Conservation (phyloP, 2,113 vertebrate genomes). For the Pterocles orientalis region DNA sequence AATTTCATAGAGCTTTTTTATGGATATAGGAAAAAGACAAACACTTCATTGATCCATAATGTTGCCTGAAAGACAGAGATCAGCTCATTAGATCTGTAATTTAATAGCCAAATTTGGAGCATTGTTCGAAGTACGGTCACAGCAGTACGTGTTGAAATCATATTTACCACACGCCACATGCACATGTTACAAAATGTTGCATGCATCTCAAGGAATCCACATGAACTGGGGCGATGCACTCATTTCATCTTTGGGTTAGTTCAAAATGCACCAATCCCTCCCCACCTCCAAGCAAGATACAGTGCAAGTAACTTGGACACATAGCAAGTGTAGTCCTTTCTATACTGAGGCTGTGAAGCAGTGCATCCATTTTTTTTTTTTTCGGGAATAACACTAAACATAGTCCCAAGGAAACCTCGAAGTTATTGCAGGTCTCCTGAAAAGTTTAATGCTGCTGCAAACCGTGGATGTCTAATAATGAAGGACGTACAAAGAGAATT, state of each 20-base stretch:
- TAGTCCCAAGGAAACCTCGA: neutral
- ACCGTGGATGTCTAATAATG: neutral
- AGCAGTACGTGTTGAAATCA: neutral
- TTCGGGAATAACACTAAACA: neutral
- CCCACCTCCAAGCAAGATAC: too few relatives aligned
- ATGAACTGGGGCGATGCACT: neutral
- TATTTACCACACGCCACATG: neutral
- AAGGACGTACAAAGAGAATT: neutral
- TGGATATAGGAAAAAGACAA: neutral
- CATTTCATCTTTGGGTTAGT: neutral
- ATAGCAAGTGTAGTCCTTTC: neutral
- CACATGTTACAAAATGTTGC: fast-evolving
- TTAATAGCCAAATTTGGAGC: neutral
- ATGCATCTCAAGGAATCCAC: neutral
- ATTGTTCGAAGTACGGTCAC: neutral
- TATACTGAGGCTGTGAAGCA: neutral
- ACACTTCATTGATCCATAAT: neutral
- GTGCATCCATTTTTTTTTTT: neutral
- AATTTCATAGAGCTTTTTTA: neutral
- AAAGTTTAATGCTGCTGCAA: neutral
- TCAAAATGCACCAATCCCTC: neutral
- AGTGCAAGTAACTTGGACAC: neutral
- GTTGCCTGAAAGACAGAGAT: neutral
- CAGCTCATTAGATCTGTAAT: neutral
- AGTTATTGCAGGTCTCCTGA: neutral